phyloP scores from a whole-genome alignment of 2,113 vertebrate genomes.

The Hypomesus transpacificus region DNA sequence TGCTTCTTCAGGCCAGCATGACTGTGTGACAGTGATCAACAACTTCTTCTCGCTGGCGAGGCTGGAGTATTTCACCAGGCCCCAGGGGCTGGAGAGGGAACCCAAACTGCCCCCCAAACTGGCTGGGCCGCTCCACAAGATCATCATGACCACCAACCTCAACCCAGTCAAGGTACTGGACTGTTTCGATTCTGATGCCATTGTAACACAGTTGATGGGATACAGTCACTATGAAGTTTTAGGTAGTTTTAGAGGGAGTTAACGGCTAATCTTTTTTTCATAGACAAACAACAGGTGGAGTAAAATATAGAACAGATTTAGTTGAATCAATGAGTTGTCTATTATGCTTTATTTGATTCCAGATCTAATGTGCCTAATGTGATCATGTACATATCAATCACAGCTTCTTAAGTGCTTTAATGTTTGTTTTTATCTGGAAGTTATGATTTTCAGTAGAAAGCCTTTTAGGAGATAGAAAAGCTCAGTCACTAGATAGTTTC shows the following conservation, averaged over 20 bases:
- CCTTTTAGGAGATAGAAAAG: neutral
- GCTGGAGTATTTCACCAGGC: slow-evolving; percentile 81
- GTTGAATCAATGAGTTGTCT: too few relatives aligned
- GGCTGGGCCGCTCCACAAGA: slow-evolving; percentile 79
- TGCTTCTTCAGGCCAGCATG: slow-evolving; percentile 75
- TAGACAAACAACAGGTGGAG: too few relatives aligned
- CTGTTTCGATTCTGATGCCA: neutral
- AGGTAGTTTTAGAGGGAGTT: neutral
- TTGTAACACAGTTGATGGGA: too few relatives aligned
- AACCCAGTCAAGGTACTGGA: slow-evolving; percentile 80
- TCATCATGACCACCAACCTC: slow-evolving; percentile 82
- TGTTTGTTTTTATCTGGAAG: neutral
- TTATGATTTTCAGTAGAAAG: neutral
- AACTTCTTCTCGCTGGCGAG: slow-evolving; percentile 82
- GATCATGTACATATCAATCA: too few relatives aligned
- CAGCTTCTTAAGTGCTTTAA: too few relatives aligned
- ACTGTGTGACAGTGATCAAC: slow-evolving; percentile 84
- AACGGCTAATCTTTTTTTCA: neutral
- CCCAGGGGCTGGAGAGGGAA: slow-evolving; percentile 80
- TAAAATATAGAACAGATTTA: too few relatives aligned
- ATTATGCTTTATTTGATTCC: too few relatives aligned
- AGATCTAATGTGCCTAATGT: too few relatives aligned
- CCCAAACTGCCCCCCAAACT: slow-evolving; percentile 78
- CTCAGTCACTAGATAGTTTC: too few relatives aligned
- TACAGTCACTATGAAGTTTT: neutral